Evolutionary conservation across 2,888 invertebrate genomes (phyloP).

Genomic region (Drosophila nigricruria): DNA sequence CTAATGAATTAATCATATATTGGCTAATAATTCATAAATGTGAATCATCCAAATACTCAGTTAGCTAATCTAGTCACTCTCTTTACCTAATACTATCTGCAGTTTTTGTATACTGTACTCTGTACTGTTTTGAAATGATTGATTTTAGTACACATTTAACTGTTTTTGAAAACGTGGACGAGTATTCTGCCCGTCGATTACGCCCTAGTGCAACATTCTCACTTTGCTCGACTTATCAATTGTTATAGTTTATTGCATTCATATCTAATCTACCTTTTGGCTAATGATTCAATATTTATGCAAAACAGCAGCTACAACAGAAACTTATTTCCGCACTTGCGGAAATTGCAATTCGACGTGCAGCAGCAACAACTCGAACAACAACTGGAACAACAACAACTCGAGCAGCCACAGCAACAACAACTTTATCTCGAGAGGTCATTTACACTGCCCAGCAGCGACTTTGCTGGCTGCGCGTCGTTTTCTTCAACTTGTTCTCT

Average conservation of each 20-base stretch:
- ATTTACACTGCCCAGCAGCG: conserved; percentile 73
- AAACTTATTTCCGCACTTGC: conserved; percentile 65
- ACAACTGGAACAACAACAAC: conserved; percentile 56
- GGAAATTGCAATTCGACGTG: conserved; percentile 67
- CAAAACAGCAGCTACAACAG: conserved; percentile 13
- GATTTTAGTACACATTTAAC: background rate
- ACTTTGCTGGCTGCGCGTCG: conserved; percentile 34
- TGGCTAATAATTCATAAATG: background rate
- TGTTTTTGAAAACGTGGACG: background rate
- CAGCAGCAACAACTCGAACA: conserved; percentile 21
- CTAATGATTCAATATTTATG: conserved; percentile 19
- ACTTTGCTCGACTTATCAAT: background rate
- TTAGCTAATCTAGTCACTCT: background rate
- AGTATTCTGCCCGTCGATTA: background rate
- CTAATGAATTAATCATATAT: background rate
- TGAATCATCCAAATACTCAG: background rate
- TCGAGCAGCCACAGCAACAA: conserved; percentile 57
- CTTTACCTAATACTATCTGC: background rate
- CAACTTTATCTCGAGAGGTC: conserved; percentile 83
- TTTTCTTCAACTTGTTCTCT: conserved; percentile 71
- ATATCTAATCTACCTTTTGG: conserved; percentile 10
- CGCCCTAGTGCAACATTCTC: background rate
- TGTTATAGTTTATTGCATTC: background rate
- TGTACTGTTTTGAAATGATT: too few relatives aligned
- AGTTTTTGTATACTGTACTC: too few relatives aligned